These are phyloP conservation scores for Aviceda subcristata DNA, from an alignment of 2,113 vertebrate species.

Conservation along the genomic window DNA sequence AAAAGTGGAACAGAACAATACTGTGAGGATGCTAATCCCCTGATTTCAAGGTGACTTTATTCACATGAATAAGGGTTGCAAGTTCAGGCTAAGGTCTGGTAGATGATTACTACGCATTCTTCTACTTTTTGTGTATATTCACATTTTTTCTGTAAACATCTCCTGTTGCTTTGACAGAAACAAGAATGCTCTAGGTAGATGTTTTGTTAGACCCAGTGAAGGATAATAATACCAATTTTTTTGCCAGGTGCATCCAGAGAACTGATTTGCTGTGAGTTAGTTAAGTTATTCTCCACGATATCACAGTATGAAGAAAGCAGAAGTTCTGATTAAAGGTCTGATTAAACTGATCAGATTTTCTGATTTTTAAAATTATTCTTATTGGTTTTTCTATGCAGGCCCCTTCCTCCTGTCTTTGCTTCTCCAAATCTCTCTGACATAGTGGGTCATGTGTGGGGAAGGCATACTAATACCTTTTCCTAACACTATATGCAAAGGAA, in stretches of 20 bases:
- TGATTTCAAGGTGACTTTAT: slow-evolving; percentile 36
- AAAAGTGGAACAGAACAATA: slow-evolving; percentile 47
- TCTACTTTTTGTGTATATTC: not conserved
- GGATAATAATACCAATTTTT: not conserved
- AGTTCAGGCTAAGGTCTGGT: not conserved
- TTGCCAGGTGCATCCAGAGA: not conserved
- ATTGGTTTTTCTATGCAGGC: not conserved
- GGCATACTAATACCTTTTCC: not conserved
- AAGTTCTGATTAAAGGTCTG: not conserved
- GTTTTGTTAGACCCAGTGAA: not conserved
- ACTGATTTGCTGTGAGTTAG: not conserved
- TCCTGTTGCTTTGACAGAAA: not conserved
- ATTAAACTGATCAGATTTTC: too few species aligned
- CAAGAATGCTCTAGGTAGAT: not conserved
- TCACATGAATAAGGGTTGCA: not conserved
- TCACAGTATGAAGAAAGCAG: not conserved
- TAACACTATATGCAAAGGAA: not conserved
- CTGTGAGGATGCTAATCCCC: not conserved
- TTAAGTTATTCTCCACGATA: not conserved
- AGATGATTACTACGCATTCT: not conserved
- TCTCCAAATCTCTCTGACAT: not conserved
- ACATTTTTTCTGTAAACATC: not conserved
- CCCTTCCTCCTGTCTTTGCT: not conserved
- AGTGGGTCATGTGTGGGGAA: not conserved
- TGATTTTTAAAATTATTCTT: not conserved